These are phyloP conservation scores for Psammodynastes pulverulentus DNA, from an alignment of 2,113 vertebrate species.

Conservation along the genomic window DNA sequence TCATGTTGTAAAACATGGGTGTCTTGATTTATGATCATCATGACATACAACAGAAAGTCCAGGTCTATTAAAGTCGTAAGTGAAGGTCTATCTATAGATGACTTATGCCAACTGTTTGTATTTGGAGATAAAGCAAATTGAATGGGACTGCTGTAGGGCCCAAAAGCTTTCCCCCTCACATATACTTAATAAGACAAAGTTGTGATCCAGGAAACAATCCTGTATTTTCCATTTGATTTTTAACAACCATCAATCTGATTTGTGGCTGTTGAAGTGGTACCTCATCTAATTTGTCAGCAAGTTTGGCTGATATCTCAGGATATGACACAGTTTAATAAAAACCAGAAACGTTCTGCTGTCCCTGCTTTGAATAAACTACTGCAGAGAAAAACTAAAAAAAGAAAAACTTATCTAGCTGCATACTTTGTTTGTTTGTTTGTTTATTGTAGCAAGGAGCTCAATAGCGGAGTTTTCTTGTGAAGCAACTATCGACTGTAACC, in stretches of 20 bases:
- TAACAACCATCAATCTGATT: background rate
- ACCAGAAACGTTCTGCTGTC: background rate
- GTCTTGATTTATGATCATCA: background rate
- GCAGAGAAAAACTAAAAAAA: constrained; percentile 4
- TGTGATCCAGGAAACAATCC: background rate
- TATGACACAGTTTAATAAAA: background rate
- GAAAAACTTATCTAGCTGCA: background rate
- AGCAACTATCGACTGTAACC: constrained; percentile 3
- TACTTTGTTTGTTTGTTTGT: background rate
- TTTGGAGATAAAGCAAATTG: background rate
- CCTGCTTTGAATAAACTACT: background rate
- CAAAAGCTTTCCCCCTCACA: background rate
- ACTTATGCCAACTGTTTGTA: background rate
- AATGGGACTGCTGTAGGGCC: background rate
- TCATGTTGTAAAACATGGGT: background rate
- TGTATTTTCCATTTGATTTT: background rate
- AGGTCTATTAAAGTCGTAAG: background rate
- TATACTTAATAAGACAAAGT: background rate
- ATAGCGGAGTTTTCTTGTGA: constrained; percentile 15
- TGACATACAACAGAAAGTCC: background rate
- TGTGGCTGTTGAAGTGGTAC: background rate
- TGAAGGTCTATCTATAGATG: background rate
- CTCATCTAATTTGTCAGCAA: background rate
- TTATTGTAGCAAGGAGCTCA: constrained; percentile 9
- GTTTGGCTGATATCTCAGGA: background rate